A percentile compares a stretch with the other conserved stretches of the same genome.
phyloP scores from a whole-genome alignment of 2,888 invertebrate species.

The Pachydiplax longipennis region DNA sequence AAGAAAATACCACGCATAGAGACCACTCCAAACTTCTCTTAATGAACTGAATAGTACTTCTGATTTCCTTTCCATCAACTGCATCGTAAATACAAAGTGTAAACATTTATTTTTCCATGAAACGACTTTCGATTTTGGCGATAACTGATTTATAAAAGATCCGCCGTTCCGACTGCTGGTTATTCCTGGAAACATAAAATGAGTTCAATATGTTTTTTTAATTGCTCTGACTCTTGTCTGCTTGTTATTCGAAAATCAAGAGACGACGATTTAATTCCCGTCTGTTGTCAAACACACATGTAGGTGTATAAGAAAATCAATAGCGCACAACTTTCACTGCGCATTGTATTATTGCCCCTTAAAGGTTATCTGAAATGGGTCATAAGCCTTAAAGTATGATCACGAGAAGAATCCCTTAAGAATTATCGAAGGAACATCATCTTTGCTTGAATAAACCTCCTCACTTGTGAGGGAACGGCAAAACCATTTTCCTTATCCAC shows the following conservation, averaged over 20 bases:
- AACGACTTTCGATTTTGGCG: neutral
- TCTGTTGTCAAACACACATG: neutral
- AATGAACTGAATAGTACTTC: no score
- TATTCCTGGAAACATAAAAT: neutral
- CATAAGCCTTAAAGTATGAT: neutral
- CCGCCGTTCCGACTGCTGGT: neutral
- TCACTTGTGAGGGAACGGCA: no score
- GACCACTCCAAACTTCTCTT: no score
- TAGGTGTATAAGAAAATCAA: neutral
- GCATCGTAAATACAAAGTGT: no score
- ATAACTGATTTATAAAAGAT: neutral
- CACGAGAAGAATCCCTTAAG: neutral
- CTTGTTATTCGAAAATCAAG: neutral
- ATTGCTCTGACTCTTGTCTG: neutral
- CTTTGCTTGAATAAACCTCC: no score
- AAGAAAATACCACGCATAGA: no score
- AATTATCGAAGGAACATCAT: no score
- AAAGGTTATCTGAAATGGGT: slow-evolving; percentile 1
- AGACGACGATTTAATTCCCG: neutral
- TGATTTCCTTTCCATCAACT: no score
- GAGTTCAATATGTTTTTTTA: neutral
- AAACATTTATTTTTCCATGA: no score
- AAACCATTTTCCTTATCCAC: no score
- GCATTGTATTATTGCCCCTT: neutral
- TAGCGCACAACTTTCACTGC: slow-evolving; percentile 4